Evolutionary conservation across 2,797 vertebrate genomes (phyloP), one percentile per base, ranked within the genome.

Genomic region (Trachurus trachurus): DNA sequence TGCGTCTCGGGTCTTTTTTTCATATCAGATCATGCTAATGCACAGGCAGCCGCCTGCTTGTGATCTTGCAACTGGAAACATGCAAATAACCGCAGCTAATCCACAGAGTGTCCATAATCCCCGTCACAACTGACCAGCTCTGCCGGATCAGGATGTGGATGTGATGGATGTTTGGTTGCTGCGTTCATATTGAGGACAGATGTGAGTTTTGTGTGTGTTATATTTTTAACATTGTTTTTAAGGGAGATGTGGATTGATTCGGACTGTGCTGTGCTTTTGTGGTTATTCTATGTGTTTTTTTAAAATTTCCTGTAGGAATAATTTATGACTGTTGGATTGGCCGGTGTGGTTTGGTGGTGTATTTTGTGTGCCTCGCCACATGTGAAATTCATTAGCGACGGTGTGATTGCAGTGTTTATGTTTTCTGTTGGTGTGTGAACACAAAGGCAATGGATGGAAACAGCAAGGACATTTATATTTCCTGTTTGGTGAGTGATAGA

Each of bases 51-150:
- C 62, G 3, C 53, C 47, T 26, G 60, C 60, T 76, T 71, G 71
- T 72, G 80, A 86, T 76, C 77, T 67, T 57, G 50, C 65, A 80
- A 84, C 88, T 88, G 69, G 88, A 76, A 83, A 85, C 42, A 87
- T 74, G 78, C 68, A 87, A 85, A 86, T 76, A 84, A 76, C 80
- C 29, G 0, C 37, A 52, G 81, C 76, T 91, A 88, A 92, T 94
- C 86, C 86, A 75, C 37, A 58, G 39, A 71, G 42, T 56, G 65
- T 83, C 72, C 54, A 61, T 92, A 91, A 93, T 92, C 93, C 76
- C 52, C 62, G 72, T 39, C 75, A 73, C 58, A 78, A 65, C 49
- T 82, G 72, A 89, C 86, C 86, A 60, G 63, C 57, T 80, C 60
- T 71, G 5, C 42, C 67, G 68, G 62, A 89, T 83, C 73, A 74